phyloP scores from a whole-genome alignment of 2,888 invertebrate genomes.

The Cataglyphis rosenhaueri region DNA sequence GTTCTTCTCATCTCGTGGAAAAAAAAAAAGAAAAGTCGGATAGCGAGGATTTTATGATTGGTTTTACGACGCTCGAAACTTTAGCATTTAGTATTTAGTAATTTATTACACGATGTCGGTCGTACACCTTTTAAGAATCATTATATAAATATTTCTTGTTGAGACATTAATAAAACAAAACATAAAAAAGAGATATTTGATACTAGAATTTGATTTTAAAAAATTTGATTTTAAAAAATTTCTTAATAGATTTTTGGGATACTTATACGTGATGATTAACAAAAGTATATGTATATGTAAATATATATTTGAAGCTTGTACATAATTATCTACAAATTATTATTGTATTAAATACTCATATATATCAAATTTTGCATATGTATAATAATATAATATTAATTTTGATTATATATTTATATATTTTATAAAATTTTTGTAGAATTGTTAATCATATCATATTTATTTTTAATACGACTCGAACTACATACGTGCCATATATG shows the following conservation, averaged over 20 bases:
- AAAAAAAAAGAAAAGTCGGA: neutral
- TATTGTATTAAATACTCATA: neutral
- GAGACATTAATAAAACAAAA: neutral
- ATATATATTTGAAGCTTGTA: neutral
- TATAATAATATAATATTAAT: neutral
- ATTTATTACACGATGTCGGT: neutral
- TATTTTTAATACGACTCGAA: neutral
- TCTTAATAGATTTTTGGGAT: constrained; percentile 5
- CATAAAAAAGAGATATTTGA: neutral
- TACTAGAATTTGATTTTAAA: too few relatives aligned
- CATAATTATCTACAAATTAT: neutral
- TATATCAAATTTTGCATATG: neutral
- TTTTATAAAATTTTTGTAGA: neutral
- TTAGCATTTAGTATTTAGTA: neutral
- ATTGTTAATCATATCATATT: neutral
- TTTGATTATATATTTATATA: neutral
- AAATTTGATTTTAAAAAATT: neutral
- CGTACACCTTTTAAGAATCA: neutral
- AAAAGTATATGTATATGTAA: neutral
- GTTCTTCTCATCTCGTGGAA: neutral
- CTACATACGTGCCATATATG: neutral
- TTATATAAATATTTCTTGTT: neutral
- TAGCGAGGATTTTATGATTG: neutral
- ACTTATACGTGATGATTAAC: neutral
- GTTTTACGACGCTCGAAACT: neutral